A percentile compares a stretch with the other conserved stretches of the same genome.
These are phyloP conservation scores for Trypoxylon attenuatum DNA, from an alignment of 2,888 invertebrate genomes.

Conservation along the genomic window DNA sequence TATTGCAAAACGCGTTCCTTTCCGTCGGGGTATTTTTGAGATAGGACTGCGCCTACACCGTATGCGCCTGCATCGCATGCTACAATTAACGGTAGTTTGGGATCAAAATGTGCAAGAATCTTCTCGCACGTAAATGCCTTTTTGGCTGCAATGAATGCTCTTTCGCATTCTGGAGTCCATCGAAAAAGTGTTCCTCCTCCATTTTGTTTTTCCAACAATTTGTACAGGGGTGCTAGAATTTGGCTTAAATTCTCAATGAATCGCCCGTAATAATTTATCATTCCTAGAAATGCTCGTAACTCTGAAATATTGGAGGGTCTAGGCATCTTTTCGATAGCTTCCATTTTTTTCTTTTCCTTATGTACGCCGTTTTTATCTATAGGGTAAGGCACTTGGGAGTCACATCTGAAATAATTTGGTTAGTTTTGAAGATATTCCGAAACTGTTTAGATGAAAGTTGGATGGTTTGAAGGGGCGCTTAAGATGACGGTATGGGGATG, in stretches of 20 bases:
- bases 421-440: too few relatives aligned
- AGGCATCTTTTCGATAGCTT: slow-evolving; percentile 45
- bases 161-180: slow-evolving; percentile 2
- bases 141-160: slow-evolving; percentile 1
- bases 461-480: too few relatives aligned
- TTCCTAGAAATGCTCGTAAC: slow-evolving; percentile 24
- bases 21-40: slow-evolving; percentile 4
- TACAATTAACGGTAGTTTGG: slow-evolving; percentile 3
- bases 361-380: slow-evolving; percentile 28
- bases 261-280: slow-evolving; percentile 24
- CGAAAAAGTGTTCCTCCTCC: neutral
- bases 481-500: too few relatives aligned
- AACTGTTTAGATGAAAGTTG: too few relatives aligned
- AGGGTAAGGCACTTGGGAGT: too few relatives aligned
- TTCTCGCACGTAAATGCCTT: neutral
- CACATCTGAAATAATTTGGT: too few relatives aligned
- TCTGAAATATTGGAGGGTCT: slow-evolving; percentile 20
- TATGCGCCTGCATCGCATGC: slow-evolving; percentile 1
- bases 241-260: slow-evolving; percentile 18
- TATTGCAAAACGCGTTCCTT: slow-evolving; percentile 4
- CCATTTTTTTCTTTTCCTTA: slow-evolving; percentile 16
- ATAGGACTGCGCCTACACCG: slow-evolving; percentile 4
- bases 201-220: neutral
- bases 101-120: slow-evolving; percentile 2
- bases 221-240: slow-evolving; percentile 7